These are phyloP conservation scores for Meda fulgida DNA, from an alignment of 2,797 vertebrate species.

Conservation along the genomic window DNA sequence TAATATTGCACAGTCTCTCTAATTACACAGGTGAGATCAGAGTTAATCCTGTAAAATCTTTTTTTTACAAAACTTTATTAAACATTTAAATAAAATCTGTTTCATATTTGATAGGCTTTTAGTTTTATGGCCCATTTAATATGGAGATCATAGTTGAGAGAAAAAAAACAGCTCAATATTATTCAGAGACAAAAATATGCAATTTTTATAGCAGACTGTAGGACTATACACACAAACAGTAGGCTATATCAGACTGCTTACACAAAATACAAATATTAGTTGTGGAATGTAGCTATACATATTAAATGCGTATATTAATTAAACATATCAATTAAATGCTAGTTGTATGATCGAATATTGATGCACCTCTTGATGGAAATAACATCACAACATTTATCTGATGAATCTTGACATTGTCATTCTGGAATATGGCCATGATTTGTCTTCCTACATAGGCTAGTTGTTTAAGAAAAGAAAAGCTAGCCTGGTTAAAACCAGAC, in stretches of 20 bases:
- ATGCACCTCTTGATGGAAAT: no score
- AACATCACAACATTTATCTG: no score
- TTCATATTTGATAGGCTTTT: background rate
- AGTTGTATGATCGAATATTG: background rate
- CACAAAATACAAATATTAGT: background rate
- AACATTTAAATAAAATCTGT: background rate
- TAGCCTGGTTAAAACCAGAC: no score
- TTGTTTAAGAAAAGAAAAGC: no score
- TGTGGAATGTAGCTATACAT: background rate
- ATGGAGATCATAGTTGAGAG: no score
- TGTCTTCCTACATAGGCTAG: no score
- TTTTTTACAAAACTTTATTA: background rate
- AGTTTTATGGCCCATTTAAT: background rate
- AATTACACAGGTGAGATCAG: conserved; percentile 12
- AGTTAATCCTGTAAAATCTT: background rate
- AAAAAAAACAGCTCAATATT: background rate
- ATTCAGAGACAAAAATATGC: background rate
- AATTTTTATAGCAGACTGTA: background rate
- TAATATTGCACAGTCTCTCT: conserved; percentile 22
- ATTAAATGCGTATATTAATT: no score
- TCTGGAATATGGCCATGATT: no score
- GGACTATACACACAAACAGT: background rate
- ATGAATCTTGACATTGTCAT: no score
- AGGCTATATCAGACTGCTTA: background rate
- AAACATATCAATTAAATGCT: background rate